Evolutionary conservation across 1,140 invertebrate genomes (phyloP), one percentile per base, ranked within the genome.

Genomic region (Copidosoma floridanum): DNA sequence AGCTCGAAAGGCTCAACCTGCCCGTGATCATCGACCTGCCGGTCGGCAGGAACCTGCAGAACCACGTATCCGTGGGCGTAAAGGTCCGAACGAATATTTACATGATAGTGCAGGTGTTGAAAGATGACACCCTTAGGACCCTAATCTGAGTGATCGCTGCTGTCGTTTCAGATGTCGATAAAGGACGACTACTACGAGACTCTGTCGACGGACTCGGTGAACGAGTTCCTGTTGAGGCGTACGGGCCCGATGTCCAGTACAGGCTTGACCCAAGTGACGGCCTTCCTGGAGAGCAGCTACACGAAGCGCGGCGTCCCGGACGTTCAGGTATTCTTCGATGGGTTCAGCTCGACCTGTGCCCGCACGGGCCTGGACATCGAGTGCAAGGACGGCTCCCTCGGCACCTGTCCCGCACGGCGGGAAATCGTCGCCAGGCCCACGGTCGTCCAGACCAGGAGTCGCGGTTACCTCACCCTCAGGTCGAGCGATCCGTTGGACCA

Each of bases 31-130:
- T 77, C 16, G 81, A 88, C 63, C 71, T 89, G 0, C 59, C 77
- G 0, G 86, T 88, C 3, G 86, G 86, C 0, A 67, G 75, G 23
- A 86, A 85, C 69, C 69, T 87, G 2, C 82, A 81, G n/a, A 82
- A 84, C 59, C 82, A 84, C 43, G 82, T 84, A 0, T 81, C 80
- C 0, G 68, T 80, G 0, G 73, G 64, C 0, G 43, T 82, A 2
- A 48, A 55, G 38, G 59, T 61, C 20, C 48, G 20, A 48, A 48
- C 18, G 27, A 14, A 48, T 48, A 2, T 27, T 27, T n/a, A n/a
- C n/a, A n/a, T n/a, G n/a, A n/a, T n/a, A n/a, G n/a, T n/a, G n/a
- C n/a, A n/a, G n/a, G n/a, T n/a, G n/a, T n/a, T n/a, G n/a, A n/a
- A n/a, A n/a, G n/a, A n/a, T n/a, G n/a, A n/a, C n/a, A n/a, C n/a